A percentile compares a stretch with the other conserved stretches of the same genome.
These are phyloP conservation scores for Adelphocoris suturalis DNA, from an alignment of 2,888 invertebrate species.

Conservation along the genomic window DNA sequence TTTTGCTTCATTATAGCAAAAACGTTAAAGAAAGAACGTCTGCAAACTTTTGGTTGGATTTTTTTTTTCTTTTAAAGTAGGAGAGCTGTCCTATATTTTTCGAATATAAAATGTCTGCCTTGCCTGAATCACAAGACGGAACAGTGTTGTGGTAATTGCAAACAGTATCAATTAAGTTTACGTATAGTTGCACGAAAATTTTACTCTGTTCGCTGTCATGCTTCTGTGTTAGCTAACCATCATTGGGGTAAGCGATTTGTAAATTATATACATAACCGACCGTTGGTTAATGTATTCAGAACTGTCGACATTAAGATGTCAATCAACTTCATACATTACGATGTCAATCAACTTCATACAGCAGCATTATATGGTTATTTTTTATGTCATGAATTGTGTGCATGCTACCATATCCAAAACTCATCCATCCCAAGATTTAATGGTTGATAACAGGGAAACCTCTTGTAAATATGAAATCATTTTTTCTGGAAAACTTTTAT, in stretches of 20 bases:
- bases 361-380: too few relatives aligned
- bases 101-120: background rate
- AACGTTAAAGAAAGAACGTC: slow-evolving; percentile 32
- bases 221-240: slow-evolving; percentile 17
- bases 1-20: slow-evolving; percentile 19
- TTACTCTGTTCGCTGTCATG: slow-evolving; percentile 9
- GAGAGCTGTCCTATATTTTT: background rate
- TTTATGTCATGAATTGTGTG: too few relatives aligned
- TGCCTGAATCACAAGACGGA: slow-evolving; percentile 5
- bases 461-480: too few relatives aligned
- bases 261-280: background rate
- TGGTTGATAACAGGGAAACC: too few relatives aligned
- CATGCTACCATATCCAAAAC: too few relatives aligned
- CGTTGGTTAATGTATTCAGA: background rate
- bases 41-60: slow-evolving; percentile 1
- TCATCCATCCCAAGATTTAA: too few relatives aligned
- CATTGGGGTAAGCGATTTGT: background rate
- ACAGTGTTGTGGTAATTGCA: background rate
- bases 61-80: slow-evolving; percentile 2
- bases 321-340: too few relatives aligned
- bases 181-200: slow-evolving; percentile 5
- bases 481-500: too few relatives aligned
- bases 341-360: too few relatives aligned
- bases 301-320: too few relatives aligned
- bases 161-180: background rate